These are phyloP conservation scores for Atta texana DNA, from an alignment of 1,140 invertebrate species.

Conservation along the genomic window DNA sequence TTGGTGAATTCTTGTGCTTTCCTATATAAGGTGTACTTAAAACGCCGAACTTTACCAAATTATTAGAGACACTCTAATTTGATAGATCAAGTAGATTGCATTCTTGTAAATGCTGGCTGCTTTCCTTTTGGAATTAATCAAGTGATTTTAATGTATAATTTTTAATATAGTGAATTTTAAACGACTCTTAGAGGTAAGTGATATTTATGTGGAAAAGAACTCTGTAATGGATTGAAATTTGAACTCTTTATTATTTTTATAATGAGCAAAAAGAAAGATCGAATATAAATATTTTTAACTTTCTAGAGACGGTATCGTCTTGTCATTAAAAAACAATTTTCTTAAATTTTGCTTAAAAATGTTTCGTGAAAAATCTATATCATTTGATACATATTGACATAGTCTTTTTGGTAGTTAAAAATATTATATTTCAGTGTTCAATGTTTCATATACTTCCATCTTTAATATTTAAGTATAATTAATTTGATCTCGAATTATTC, in stretches of 20 bases:
- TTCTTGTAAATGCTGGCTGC: not conserved
- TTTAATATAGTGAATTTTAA: not conserved
- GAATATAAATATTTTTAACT: not conserved
- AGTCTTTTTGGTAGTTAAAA: no score
- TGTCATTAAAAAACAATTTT: no score
- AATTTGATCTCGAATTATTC: no score
- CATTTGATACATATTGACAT: no score
- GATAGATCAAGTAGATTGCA: not conserved
- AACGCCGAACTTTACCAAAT: not conserved
- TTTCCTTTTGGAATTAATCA: not conserved
- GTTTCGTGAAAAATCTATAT: no score
- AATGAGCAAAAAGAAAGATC: not conserved
- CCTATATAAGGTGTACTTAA: not conserved
- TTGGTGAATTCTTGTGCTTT: conserved; percentile 15
- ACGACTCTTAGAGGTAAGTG: not conserved
- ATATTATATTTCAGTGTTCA: no score
- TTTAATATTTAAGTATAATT: no score
- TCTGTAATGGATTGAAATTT: not conserved
- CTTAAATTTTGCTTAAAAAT: no score
- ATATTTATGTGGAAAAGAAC: not conserved
- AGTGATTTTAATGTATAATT: conserved; percentile 12
- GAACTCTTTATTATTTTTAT: not conserved
- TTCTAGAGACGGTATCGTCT: no score
- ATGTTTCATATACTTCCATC: no score
- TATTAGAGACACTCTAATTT: not conserved